Percentiles rank a stretch among this genome's conserved stretches.
These are phyloP conservation scores for Palythoa grandiflora DNA, from an alignment of 92 coral and sea anemone species.

Conservation along the genomic window DNA sequence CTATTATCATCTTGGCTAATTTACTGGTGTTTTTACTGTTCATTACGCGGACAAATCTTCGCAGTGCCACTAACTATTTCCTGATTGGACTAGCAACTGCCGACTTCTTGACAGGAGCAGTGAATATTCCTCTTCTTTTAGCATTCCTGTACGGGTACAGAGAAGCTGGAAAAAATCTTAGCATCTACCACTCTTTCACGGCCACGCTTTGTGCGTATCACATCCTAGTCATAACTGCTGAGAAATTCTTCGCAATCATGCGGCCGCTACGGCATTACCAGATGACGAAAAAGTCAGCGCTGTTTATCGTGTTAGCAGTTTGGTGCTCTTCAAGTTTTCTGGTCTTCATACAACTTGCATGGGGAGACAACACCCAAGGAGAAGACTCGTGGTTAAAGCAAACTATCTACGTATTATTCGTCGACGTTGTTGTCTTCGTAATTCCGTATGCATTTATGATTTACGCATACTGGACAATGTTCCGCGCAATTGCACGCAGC, in stretches of 20 bases:
- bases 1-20: constrained; percentile 24
- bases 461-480: constrained; percentile 46
- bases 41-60: not conserved
- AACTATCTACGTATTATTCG: not conserved
- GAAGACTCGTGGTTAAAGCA: constrained; percentile 1
- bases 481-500: constrained; percentile 32
- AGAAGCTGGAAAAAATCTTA: not conserved
- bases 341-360: constrained; percentile 39
- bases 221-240: constrained; percentile 37
- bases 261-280: constrained; percentile 24
- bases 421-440: constrained; percentile 4
- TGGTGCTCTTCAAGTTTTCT: constrained; percentile 27
- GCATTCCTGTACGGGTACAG: not conserved
- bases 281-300: constrained; percentile 19
- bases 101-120: constrained; percentile 38
- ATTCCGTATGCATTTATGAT: constrained; percentile 37
- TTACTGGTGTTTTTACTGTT: constrained; percentile 28
- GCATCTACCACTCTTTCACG: constrained; percentile 30
- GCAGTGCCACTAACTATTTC: constrained; percentile 32
- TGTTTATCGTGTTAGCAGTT: not conserved
- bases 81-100: constrained; percentile 32
- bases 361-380: constrained; percentile 3
- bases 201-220: constrained; percentile 40
- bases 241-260: constrained; percentile 40
- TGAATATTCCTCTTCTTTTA: constrained; percentile 24